Conservation (phyloP, 2,797 vertebrate species). For the Hoplostethus mediterraneus region DNA sequence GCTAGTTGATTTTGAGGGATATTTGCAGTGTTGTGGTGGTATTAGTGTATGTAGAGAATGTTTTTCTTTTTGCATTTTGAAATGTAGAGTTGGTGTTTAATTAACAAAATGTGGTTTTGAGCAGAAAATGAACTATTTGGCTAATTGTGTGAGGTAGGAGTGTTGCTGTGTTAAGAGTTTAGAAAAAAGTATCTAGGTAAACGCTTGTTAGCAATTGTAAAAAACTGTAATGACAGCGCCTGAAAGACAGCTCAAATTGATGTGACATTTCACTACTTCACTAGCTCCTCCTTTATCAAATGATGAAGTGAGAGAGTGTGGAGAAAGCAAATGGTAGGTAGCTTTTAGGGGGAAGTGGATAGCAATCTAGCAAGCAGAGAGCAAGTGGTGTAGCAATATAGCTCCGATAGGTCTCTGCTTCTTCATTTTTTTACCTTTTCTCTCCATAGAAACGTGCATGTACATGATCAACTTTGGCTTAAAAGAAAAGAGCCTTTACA, state of each 20-base stretch:
- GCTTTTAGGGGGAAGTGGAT: conserved; percentile 3
- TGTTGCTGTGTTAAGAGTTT: too few relatives aligned
- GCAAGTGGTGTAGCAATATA: background rate
- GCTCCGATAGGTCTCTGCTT: background rate
- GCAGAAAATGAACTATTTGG: too few relatives aligned
- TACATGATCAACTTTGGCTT: conserved; percentile 1
- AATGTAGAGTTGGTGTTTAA: too few relatives aligned
- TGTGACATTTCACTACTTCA: conserved; percentile 44
- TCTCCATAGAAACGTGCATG: background rate
- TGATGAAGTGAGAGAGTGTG: conserved; percentile 23
- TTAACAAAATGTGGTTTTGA: too few relatives aligned
- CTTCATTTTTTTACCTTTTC: background rate
- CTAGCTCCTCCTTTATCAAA: conserved; percentile 24
- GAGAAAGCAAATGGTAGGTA: conserved; percentile 24
- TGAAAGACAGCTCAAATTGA: conserved; percentile 33
- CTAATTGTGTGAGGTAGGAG: too few relatives aligned
- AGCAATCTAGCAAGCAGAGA: conserved; percentile 10
- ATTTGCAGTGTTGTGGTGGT: too few relatives aligned
- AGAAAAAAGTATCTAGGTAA: too few relatives aligned
- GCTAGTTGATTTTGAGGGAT: too few relatives aligned
- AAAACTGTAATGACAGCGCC: background rate
- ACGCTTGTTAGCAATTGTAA: too few relatives aligned
- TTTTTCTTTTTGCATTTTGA: too few relatives aligned
- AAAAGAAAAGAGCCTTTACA: background rate
- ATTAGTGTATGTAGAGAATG: too few relatives aligned